Evolutionary conservation across 2,888 invertebrate species (phyloP).

Genomic region (Portevinia maculata): DNA sequence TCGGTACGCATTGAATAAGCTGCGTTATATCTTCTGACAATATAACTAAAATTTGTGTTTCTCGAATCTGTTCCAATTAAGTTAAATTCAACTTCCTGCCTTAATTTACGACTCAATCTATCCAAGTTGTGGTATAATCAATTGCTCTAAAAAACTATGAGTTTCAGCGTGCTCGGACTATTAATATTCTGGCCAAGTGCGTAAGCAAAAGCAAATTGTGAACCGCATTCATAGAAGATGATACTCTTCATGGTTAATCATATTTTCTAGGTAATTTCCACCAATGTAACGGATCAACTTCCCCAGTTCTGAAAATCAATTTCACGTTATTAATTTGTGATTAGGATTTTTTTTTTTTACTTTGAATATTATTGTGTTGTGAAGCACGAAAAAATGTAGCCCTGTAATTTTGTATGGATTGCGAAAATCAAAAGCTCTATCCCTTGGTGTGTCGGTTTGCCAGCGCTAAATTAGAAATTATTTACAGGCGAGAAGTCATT

Average conservation of each 20-base stretch:
- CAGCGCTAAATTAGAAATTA: constrained; percentile 5
- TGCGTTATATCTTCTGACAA: too few species aligned
- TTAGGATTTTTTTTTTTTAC: constrained; percentile 20
- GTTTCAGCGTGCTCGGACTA: constrained; percentile 17
- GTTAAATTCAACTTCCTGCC: constrained; percentile 10
- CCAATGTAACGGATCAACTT: constrained; percentile 33
- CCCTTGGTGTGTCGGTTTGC: constrained; percentile 1
- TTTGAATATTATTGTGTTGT: not conserved
- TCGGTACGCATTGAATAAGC: not conserved
- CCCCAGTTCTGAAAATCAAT: constrained; percentile 51
- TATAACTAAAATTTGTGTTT: too few species aligned
- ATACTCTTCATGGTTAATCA: constrained; percentile 59
- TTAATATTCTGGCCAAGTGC: constrained; percentile 40
- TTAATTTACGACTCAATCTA: constrained; percentile 42
- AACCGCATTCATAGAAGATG: constrained; percentile 36
- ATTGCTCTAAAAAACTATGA: constrained; percentile 65
- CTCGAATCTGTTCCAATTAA: not conserved
- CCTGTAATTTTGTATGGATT: constrained; percentile 43
- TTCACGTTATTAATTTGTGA: constrained; percentile 57
- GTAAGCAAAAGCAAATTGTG: not conserved
- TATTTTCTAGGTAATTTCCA: constrained; percentile 64
- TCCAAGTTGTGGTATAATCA: constrained; percentile 51
- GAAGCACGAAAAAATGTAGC: constrained; percentile 14
- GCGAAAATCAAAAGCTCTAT: constrained; percentile 11
- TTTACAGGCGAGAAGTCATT: constrained; percentile 49